Evolutionary conservation across 2,797 vertebrate species (phyloP).

Genomic region (Premnoplex brunnescens): DNA sequence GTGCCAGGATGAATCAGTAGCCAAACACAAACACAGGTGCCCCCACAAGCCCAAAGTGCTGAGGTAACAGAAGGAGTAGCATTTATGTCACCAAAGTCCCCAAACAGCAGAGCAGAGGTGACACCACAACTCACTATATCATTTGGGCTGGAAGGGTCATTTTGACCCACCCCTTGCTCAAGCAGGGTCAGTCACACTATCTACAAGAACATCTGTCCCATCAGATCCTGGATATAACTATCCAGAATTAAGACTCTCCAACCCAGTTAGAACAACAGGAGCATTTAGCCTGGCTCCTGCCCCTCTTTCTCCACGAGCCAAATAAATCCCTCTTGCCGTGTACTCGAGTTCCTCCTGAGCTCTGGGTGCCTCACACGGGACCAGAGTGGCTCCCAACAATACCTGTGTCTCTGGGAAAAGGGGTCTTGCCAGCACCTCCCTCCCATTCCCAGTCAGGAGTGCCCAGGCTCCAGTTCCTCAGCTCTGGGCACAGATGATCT

Average conservation of each 20-base stretch:
- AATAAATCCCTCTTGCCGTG: neutral
- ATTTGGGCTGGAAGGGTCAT: neutral
- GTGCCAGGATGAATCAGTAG: neutral
- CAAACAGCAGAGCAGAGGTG: neutral
- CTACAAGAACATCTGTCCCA: neutral
- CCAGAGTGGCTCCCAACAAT: too few relatives aligned
- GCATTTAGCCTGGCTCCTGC: neutral
- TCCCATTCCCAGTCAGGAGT: too few relatives aligned
- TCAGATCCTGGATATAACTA: neutral
- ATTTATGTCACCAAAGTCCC: neutral
- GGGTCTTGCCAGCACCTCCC: too few relatives aligned
- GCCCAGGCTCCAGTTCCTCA: too few relatives aligned
- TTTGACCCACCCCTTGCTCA: too few relatives aligned
- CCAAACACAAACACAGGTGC: rapidly evolving
- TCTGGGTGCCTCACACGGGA: too few relatives aligned
- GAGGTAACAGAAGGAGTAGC: neutral
- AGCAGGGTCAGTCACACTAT: neutral
- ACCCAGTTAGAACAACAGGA: neutral
- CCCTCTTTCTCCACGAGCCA: neutral
- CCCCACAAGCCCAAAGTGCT: rapidly evolving
- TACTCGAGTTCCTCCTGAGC: neutral
- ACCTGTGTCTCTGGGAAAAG: too few relatives aligned
- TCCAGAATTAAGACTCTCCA: neutral
- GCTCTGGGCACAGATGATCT: too few relatives aligned
- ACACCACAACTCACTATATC: neutral